phyloP scores from a whole-genome alignment of 2,888 invertebrate species.

The Nomada ferruginata region DNA sequence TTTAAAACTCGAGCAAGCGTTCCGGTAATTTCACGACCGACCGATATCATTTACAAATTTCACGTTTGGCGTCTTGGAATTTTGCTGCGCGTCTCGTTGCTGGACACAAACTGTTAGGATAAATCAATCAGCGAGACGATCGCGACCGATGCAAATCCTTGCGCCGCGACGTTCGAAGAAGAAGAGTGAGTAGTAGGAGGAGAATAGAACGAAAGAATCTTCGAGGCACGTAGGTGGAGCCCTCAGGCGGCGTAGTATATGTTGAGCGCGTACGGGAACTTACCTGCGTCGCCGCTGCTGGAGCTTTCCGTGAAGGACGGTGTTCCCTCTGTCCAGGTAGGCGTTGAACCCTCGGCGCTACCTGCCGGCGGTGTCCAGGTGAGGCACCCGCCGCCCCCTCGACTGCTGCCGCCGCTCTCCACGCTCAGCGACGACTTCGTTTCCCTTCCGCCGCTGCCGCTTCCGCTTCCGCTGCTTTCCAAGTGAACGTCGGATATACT shows the following conservation, averaged over 20 bases:
- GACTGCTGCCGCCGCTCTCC: slow-evolving; percentile 87
- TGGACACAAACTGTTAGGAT: neutral
- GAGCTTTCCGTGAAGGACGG: slow-evolving; percentile 99
- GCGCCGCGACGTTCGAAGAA: slow-evolving; percentile 38
- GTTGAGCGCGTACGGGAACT: slow-evolving; percentile 83
- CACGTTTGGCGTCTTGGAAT: too few species aligned
- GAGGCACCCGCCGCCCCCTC: slow-evolving; percentile 83
- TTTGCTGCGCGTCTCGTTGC: too few species aligned
- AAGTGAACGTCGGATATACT: slow-evolving; percentile 91
- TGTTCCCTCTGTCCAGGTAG: slow-evolving; percentile 99
- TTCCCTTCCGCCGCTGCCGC: slow-evolving; percentile 85
- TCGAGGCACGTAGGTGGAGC: slow-evolving; percentile 42
- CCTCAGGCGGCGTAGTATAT: slow-evolving; percentile 76
- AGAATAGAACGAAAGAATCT: slow-evolving; percentile 49
- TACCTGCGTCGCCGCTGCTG: slow-evolving; percentile 95
- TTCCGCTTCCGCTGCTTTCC: slow-evolving; percentile 85
- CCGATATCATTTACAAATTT: too few species aligned
- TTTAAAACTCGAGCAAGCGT: too few species aligned
- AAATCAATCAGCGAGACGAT: slow-evolving; percentile 37
- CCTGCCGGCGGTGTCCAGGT: slow-evolving; percentile 93
- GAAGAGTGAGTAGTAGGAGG: slow-evolving; percentile 32
- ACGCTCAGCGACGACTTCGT: slow-evolving; percentile 87
- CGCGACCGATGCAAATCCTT: slow-evolving; percentile 41
- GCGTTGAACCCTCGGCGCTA: slow-evolving; percentile 95
- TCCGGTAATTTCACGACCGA: too few species aligned